A percentile compares a stretch with the other conserved stretches of the same genome.
phyloP scores from a whole-genome alignment of 2,888 invertebrate genomes.

The Lasioglossum leucozonium region DNA sequence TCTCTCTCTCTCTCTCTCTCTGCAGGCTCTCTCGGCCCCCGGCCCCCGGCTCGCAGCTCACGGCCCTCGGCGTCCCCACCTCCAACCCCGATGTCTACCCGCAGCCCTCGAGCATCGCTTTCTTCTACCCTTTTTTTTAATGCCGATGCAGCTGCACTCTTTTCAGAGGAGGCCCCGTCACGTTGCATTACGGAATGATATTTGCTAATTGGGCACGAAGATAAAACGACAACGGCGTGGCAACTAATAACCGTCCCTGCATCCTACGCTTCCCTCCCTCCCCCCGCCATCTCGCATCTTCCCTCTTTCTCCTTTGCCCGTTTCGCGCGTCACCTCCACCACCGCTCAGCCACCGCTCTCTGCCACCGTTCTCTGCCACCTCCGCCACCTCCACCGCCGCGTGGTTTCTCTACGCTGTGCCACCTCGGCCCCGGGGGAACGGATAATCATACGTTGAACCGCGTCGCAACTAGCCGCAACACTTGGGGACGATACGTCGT shows the following conservation, averaged over 20 bases:
- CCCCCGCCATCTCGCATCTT: no score
- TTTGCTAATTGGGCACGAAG: constrained; percentile 84
- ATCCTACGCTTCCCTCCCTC: constrained; percentile 50
- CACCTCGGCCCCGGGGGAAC: constrained; percentile 74
- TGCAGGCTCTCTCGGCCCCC: no score
- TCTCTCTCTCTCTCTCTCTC: neutral
- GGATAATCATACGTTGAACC: constrained; percentile 80
- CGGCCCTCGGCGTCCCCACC: constrained; percentile 2
- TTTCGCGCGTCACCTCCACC: constrained; percentile 33
- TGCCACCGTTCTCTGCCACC: constrained; percentile 23
- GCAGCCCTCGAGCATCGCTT: constrained; percentile 52
- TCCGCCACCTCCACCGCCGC: constrained; percentile 56
- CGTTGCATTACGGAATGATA: constrained; percentile 84
- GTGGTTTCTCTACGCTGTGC: constrained; percentile 48
- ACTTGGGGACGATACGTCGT: constrained; percentile 56
- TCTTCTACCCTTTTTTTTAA: constrained; percentile 61
- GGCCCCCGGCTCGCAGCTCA: neutral
- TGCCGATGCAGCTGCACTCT: constrained; percentile 73
- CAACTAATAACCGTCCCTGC: constrained; percentile 82
- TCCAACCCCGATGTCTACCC: constrained; percentile 31
- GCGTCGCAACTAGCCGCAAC: constrained; percentile 70
- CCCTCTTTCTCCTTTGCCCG: constrained; percentile 11
- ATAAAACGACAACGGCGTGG: constrained; percentile 80
- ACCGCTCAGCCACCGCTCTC: constrained; percentile 14
- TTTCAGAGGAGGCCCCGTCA: constrained; percentile 79